phyloP scores from a whole-genome alignment of 2,797 vertebrate species.

The Fringilla coelebs region DNA sequence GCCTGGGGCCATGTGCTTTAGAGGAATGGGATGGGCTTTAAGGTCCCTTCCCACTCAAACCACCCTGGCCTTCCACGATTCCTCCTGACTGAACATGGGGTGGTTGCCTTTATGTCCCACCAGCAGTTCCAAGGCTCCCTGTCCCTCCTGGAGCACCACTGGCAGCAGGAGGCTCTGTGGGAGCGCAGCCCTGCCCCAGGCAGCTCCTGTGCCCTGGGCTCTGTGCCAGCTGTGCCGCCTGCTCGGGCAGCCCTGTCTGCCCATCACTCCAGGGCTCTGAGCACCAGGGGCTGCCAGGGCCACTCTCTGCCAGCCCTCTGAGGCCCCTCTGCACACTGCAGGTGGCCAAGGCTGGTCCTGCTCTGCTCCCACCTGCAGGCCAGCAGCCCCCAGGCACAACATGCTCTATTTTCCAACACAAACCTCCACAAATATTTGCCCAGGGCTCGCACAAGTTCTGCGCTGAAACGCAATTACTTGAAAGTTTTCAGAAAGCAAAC shows the following conservation, averaged over 20 bases:
- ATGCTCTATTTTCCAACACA: background rate
- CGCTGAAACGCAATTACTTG: background rate
- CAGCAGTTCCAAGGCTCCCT: background rate
- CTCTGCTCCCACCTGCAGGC: background rate
- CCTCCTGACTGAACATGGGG: background rate
- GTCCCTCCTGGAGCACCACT: background rate
- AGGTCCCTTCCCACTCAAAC: background rate
- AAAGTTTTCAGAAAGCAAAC: slow-evolving; percentile 50
- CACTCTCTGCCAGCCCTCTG: background rate
- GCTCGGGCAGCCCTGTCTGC: too few species aligned
- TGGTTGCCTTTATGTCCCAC: accelerated
- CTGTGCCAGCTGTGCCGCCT: background rate
- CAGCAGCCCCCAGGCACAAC: background rate
- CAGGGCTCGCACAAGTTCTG: background rate
- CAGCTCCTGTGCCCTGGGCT: background rate
- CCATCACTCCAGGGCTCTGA: accelerated
- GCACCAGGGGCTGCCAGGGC: background rate
- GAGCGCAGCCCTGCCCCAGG: background rate
- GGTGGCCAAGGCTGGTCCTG: background rate
- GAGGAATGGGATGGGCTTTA: background rate
- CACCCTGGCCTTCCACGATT: accelerated
- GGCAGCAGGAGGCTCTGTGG: background rate
- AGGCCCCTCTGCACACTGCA: accelerated
- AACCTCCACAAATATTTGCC: slow-evolving; percentile 40
- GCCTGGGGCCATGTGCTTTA: accelerated